Percentiles rank a stretch among this genome's conserved stretches.
Conservation (phyloP, 2,113 vertebrate species). For the Tiliqua scincoides region DNA sequence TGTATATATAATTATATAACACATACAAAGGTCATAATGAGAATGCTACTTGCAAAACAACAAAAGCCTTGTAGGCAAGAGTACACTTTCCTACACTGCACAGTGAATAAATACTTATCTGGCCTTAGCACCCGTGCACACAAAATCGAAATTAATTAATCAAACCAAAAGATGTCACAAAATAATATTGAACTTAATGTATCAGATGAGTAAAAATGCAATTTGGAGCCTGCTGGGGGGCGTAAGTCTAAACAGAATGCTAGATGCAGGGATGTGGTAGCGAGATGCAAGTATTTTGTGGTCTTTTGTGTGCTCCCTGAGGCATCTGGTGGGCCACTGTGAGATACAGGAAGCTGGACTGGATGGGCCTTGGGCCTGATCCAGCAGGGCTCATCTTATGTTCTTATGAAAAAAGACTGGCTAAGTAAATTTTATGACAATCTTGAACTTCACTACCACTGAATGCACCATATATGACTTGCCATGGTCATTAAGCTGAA, state of each 20-base stretch:
- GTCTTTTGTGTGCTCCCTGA: too few relatives aligned
- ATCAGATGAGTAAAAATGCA: neutral
- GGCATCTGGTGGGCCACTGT: too few relatives aligned
- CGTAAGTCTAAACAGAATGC: too few relatives aligned
- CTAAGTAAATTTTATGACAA: neutral
- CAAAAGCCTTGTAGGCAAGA: neutral
- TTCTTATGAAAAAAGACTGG: too few relatives aligned
- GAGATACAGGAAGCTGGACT: too few relatives aligned
- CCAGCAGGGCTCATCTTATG: too few relatives aligned
- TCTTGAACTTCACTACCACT: neutral
- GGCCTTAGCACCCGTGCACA: neutral
- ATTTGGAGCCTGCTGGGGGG: too few relatives aligned
- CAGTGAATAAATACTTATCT: neutral
- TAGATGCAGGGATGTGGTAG: too few relatives aligned
- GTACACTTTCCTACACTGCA: neutral
- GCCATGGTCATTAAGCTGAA: neutral
- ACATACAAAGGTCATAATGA: neutral
- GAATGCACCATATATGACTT: neutral
- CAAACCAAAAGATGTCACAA: neutral
- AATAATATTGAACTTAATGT: neutral
- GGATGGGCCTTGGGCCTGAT: too few relatives aligned
- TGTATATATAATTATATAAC: too few relatives aligned
- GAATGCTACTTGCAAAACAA: neutral
- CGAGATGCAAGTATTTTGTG: too few relatives aligned
- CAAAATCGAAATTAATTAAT: neutral